Conservation (phyloP, 2,888 invertebrate species). For the Apodemia mormo region DNA sequence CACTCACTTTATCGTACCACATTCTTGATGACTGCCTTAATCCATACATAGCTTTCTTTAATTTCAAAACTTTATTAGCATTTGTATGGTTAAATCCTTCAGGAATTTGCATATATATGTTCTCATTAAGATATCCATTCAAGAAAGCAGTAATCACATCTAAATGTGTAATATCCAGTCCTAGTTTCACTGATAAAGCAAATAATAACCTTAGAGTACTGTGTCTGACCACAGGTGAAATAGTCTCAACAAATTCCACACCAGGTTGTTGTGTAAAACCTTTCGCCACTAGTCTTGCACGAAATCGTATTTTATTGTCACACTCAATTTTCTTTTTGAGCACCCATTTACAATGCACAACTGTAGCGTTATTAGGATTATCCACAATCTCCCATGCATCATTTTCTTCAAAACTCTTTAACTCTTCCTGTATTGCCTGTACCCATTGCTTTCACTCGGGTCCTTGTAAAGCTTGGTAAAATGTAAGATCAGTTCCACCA, state of each 20-base stretch:
- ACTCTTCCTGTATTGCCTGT: conserved; percentile 25
- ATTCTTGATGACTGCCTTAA: conserved; percentile 34
- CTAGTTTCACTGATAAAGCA: conserved; percentile 26
- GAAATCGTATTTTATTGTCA: not conserved
- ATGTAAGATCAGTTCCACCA: not conserved
- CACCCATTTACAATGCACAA: conserved; percentile 29
- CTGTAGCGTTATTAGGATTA: conserved; percentile 23
- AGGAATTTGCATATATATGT: conserved; percentile 27
- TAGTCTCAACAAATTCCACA: conserved; percentile 30
- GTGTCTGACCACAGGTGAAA: conserved; percentile 29
- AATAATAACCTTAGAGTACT: conserved; percentile 30
- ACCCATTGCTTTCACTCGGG: conserved; percentile 24
- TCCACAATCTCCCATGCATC: conserved; percentile 29
- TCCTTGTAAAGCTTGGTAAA: conserved; percentile 26
- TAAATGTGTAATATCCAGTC: conserved; percentile 25
- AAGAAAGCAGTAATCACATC: conserved; percentile 31
- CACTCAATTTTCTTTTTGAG: conserved; percentile 24
- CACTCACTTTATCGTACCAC: conserved; percentile 25
- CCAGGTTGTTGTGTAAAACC: conserved; percentile 29
- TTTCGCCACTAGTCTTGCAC: conserved; percentile 31
- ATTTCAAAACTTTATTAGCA: conserved; percentile 24
- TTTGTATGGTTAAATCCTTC: conserved; percentile 17
- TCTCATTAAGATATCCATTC: conserved; percentile 28
- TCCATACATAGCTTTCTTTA: conserved; percentile 35
- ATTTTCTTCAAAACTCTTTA: conserved; percentile 26